These are phyloP conservation scores for Drosophila tripunctata DNA, from an alignment of 2,888 invertebrate species.

Conservation along the genomic window DNA sequence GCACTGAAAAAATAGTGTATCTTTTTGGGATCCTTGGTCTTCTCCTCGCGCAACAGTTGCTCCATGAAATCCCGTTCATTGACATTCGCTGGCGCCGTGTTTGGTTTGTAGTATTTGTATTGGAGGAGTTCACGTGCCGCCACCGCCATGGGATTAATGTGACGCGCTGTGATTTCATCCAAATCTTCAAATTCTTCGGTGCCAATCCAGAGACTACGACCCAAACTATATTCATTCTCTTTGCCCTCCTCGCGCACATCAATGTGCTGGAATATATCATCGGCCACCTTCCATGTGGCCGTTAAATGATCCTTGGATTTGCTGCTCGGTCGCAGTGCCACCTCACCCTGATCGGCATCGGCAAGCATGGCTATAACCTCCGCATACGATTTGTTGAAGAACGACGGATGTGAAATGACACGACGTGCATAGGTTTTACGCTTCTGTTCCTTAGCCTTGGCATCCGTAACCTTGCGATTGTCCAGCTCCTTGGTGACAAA, in stretches of 20 bases:
- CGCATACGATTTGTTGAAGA: constrained; percentile 97
- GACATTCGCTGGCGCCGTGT: constrained; percentile 91
- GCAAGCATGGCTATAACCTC: constrained; percentile 96
- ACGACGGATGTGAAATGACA: constrained; percentile 98
- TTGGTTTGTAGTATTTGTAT: constrained; percentile 93
- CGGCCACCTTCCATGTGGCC: constrained; percentile 99
- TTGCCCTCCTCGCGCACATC: constrained; percentile 98
- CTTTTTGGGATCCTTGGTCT: constrained; percentile 92
- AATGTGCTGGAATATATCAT: constrained; percentile 97
- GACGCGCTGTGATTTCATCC: constrained; percentile 98
- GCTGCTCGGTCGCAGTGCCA: constrained; percentile 97
- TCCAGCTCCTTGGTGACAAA: constrained; percentile 93
- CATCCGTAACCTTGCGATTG: constrained; percentile 90
- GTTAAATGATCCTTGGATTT: constrained; percentile 98
- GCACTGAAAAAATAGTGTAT: constrained; percentile 95
- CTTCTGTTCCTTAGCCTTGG: constrained; percentile 85
- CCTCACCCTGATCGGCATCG: constrained; percentile 97
- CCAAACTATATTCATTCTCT: constrained; percentile 97
- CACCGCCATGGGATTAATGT: constrained; percentile 98
- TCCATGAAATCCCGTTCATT: constrained; percentile 88
- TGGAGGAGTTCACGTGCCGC: constrained; percentile 95
- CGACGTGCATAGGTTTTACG: constrained; percentile 91
- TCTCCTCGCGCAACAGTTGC: constrained; percentile 94
- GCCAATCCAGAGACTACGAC: constrained; percentile 93
- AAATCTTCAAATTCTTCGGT: constrained; percentile 98